phyloP scores from a whole-genome alignment of 2,797 vertebrate genomes.

The Aldrovandia affinis region DNA sequence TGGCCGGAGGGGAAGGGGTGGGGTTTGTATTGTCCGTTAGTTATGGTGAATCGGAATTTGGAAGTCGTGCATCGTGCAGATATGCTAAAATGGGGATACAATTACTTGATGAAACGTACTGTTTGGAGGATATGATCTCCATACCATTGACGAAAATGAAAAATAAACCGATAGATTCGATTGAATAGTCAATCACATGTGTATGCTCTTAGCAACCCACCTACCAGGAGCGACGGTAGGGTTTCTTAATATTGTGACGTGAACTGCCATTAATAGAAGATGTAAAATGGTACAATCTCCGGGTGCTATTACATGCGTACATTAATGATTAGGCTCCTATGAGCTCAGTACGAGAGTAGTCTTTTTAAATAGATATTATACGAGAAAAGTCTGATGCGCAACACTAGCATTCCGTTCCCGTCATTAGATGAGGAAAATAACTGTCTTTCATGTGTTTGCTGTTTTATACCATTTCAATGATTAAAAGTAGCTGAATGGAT shows the following conservation, averaged over 20 bases:
- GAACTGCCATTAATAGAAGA: neutral
- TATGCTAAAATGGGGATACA: neutral
- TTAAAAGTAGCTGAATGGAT: too few relatives aligned
- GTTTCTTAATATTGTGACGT: neutral
- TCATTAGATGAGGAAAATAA: neutral
- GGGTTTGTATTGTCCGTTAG: conserved; percentile 22
- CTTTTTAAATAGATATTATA: neutral
- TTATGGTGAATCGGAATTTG: conserved; percentile 11
- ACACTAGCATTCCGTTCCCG: neutral
- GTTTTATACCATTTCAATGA: neutral
- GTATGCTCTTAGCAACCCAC: neutral
- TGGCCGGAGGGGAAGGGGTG: conserved; percentile 31
- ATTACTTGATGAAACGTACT: neutral
- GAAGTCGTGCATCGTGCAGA: conserved; percentile 3
- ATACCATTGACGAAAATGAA: neutral
- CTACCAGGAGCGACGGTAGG: neutral
- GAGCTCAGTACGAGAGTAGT: neutral
- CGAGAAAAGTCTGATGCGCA: neutral
- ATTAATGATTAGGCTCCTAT: neutral
- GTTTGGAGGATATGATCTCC: neutral
- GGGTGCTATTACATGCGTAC: too few relatives aligned
- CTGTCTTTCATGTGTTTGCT: neutral
- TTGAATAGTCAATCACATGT: neutral
- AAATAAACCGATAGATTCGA: neutral
- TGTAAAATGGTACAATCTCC: neutral